Conservation (phyloP, 2,113 vertebrate genomes). For the Ochotona curzoniae region DNA sequence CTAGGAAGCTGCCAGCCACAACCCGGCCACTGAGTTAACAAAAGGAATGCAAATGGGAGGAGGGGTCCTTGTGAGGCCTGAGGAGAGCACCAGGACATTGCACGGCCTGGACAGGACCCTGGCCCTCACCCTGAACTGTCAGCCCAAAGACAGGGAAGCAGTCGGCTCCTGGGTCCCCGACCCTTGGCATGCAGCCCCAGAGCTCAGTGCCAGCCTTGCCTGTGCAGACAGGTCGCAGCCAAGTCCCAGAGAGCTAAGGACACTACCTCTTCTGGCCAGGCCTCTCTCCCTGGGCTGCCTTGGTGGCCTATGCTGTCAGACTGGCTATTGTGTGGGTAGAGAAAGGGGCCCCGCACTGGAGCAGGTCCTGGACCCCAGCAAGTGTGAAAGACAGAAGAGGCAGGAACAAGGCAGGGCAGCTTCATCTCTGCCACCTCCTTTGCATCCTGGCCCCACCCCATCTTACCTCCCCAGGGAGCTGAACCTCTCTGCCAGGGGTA, state of each 20-base stretch:
- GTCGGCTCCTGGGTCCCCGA: slow-evolving; percentile 2
- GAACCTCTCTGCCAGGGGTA: slow-evolving; percentile 2
- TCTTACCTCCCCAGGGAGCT: not conserved
- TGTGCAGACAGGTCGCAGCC: not conserved
- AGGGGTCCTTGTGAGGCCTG: not conserved
- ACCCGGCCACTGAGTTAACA: not conserved
- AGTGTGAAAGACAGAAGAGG: not conserved
- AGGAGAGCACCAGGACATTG: not conserved
- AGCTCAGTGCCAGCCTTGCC: slow-evolving; percentile 44
- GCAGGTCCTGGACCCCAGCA: not conserved
- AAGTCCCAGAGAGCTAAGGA: not conserved
- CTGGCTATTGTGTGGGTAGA: not conserved
- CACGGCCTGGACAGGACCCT: not conserved
- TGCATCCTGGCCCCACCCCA: not conserved
- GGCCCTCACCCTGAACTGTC: not conserved
- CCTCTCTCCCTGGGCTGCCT: not conserved
- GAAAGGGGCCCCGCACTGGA: not conserved
- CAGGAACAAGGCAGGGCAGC: not conserved
- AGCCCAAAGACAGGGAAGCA: not conserved
- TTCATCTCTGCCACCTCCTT: not conserved
- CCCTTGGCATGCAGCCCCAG: not conserved
- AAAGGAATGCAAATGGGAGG: not conserved
- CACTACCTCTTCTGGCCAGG: not conserved
- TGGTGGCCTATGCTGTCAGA: not conserved
- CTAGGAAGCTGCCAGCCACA: not conserved